Base-by-base conservation (phyloP, 2,888 invertebrate genomes). In the Tridacna gigas region DNA sequence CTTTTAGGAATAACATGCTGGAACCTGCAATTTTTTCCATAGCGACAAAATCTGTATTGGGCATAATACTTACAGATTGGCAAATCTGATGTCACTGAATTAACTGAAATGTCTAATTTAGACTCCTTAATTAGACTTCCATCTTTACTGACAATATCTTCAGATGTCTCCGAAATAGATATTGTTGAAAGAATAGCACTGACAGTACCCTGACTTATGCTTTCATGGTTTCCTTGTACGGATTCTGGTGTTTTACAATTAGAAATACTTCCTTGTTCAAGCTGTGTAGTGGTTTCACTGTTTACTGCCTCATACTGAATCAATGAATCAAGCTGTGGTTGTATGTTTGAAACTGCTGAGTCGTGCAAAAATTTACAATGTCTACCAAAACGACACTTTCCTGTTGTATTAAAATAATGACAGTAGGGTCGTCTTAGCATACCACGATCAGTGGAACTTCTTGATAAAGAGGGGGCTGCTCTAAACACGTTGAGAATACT, bases 341-440 rank as follows among this genome's bases (percentile, higher is more conserved):
- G 37, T n/a, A 1, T 22, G 9, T 61, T 63, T 56, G 26, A 56
- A n/a, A 26, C 61, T 61, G 28, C n/a, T 75, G 45, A 45, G 37
- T 65, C 63, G 82, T 90, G 90, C 20, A 80, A 79, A 87, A 89
- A 91, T 78, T 79, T 88, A 88, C 91, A 91, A 85, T 88, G 89
- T 78, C 78, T 86, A 81, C 89, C 90, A 90, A 89, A 91, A 69
- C 80, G 86, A 82, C 91, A 91, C 87, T 86, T 88, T 82, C 86
- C 86, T 86, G 86, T 86, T 71, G 83, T 83, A 79, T 84, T 89
- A 80, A 81, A 91, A 84, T 81, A 90, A 63, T 88, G 82, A 86
- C 91, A 91, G 83, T 20, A n/a, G 18, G 84, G 80, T 63, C 71
- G 82, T 71, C 84, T 82, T 67, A 82, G 82, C 87, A 87, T 87